Evolutionary conservation across 64 coral and sea anemone species (phyloP), one percentile per base, ranked within the genome.

Genomic region (Acropora yongei): DNA sequence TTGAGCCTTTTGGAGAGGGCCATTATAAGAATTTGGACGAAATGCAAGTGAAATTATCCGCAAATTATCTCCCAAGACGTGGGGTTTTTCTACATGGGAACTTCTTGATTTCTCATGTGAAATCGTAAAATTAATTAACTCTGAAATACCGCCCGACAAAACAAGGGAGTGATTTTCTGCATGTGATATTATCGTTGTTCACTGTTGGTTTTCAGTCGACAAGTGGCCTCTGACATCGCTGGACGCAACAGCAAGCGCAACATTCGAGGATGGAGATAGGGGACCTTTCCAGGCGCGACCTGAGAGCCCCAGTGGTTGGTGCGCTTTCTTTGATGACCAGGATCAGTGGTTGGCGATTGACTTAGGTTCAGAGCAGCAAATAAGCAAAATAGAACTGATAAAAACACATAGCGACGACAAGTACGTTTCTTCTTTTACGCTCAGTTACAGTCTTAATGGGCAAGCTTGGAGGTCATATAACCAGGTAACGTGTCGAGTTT

Each of bases 271-370:
- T 3, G 12, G 0, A 3, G 8, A 0, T 8, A 61, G 30, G 17
- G 90, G 51, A 4, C 90, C 90, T 30, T 16, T 40, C 65, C 12
- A 13, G 17, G 90, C 69, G 60, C 79, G 90, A 14, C 90, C 74
- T 19, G 47, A 63, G 13, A 48, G 41, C 8, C 79, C 71, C 44
- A 45, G 10, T 74, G 5, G 7, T 47, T 91, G 90, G 90, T 60
- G 72, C 6, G 17, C 90, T 47, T 84, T 41, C 10, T 11, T 39
- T 20, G 47, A 77, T 3, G 16, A 30, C 0, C 1, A 2, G 7
- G 8, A 30, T 8, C 43, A 84, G 13, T 91, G 80, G 80, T 49
- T 91, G 58, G 17, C 72, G 51, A 85, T 91, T 84, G 80, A 91
- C 72, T 75, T 91, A 42, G 69, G 69, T 13, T 72, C 51, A 17